Evolutionary conservation across 2,888 invertebrate genomes (phyloP).

Genomic region (Catocala fraxini): DNA sequence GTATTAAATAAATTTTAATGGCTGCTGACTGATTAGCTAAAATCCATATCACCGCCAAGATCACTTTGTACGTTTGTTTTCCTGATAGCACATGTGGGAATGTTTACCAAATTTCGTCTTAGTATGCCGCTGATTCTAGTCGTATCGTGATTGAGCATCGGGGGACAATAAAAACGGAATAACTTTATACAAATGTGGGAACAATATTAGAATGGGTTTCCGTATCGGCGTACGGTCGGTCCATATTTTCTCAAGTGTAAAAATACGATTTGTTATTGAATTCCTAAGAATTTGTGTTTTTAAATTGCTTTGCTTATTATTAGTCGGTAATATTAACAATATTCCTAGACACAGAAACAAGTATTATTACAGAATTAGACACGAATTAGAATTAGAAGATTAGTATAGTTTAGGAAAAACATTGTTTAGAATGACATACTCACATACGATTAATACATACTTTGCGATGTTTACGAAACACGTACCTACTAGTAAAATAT

Average conservation of each 20-base stretch:
- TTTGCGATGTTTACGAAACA: too few species aligned
- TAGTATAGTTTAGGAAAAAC: constrained; percentile 30
- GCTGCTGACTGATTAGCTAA: neutral
- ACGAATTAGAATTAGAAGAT: too few species aligned
- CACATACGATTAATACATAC: too few species aligned
- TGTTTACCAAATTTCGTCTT: too few species aligned
- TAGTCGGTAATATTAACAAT: constrained; percentile 41
- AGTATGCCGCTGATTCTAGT: too few species aligned
- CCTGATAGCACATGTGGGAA: too few species aligned
- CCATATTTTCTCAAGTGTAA: constrained; percentile 13
- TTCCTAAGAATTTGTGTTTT: constrained; percentile 25
- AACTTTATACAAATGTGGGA: neutral
- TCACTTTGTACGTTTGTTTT: too few species aligned
- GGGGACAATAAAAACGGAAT: too few species aligned
- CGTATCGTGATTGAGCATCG: too few species aligned
- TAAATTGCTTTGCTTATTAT: constrained; percentile 36
- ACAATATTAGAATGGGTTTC: constrained; percentile 5
- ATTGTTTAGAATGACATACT: constrained; percentile 4
- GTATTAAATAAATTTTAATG: too few species aligned
- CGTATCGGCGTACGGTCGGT: neutral
- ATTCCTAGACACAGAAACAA: constrained; percentile 36
- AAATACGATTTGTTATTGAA: constrained; percentile 23
- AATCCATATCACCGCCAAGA: too few species aligned
- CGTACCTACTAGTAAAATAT: too few species aligned
- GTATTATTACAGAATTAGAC: constrained; percentile 44